phyloP scores from a whole-genome alignment of 2,113 vertebrate genomes.

The Embiotoca jacksoni region DNA sequence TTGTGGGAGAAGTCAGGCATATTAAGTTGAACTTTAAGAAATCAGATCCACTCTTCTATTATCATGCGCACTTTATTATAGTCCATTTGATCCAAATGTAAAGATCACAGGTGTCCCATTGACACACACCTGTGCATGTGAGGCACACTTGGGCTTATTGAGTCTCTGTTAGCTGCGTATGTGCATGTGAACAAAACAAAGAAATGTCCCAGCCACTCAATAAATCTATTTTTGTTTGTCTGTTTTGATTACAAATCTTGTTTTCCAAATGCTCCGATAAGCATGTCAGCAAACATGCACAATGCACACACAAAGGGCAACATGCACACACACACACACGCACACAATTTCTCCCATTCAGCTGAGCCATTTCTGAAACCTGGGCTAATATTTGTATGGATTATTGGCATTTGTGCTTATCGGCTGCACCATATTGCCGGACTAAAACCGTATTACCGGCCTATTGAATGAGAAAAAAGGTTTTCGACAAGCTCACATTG shows the following conservation, averaged over 20 bases:
- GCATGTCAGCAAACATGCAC: slow-evolving; percentile 45
- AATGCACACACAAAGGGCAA: slow-evolving; percentile 7
- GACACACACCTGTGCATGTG: not conserved
- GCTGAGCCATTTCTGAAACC: slow-evolving; percentile 65
- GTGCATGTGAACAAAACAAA: slow-evolving; percentile 31
- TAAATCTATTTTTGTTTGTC: slow-evolving; percentile 55
- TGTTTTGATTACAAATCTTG: slow-evolving; percentile 63
- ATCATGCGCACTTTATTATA: not conserved
- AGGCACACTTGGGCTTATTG: not conserved
- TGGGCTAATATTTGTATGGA: slow-evolving; percentile 77
- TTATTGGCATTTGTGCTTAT: slow-evolving; percentile 79
- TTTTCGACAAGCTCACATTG: slow-evolving; percentile 47
- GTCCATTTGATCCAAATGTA: slow-evolving; percentile 28
- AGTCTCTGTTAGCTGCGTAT: slow-evolving; percentile 3
- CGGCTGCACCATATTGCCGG: slow-evolving; percentile 69
- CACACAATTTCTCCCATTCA: slow-evolving; percentile 51
- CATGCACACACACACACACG: slow-evolving; percentile 22
- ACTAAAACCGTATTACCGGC: slow-evolving; percentile 72
- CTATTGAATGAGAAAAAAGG: slow-evolving; percentile 64
- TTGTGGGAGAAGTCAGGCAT: not conserved
- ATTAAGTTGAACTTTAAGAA: slow-evolving; percentile 5
- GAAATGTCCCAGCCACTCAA: slow-evolving; percentile 36
- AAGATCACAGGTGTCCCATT: not conserved
- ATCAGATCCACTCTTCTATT: slow-evolving; percentile 1
- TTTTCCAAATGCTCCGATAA: slow-evolving; percentile 59